phyloP scores from a whole-genome alignment of 2,113 vertebrate genomes.

The Orcinus orca region DNA sequence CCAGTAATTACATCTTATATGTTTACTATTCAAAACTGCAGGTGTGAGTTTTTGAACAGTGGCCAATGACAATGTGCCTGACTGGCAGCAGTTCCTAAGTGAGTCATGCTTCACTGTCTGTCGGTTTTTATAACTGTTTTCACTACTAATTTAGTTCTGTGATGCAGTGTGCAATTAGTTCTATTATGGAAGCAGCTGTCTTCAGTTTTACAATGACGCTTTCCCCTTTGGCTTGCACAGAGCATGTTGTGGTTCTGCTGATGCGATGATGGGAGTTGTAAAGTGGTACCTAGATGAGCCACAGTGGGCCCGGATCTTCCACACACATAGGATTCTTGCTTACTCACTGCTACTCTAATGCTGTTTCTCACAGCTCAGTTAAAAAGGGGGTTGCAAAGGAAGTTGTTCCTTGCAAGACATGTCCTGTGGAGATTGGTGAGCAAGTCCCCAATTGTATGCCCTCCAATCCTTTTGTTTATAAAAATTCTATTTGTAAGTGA shows the following conservation, averaged over 20 bases:
- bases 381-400: neutral
- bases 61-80: conserved; percentile 89
- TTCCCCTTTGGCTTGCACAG: conserved; percentile 80
- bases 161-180: conserved; percentile 96
- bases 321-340: neutral
- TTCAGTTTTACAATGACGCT: conserved; percentile 87
- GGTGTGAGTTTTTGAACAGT: conserved; percentile 94
- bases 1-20: conserved; percentile 98
- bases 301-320: conserved; percentile 66
- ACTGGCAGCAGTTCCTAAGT: conserved; percentile 88
- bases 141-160: conserved; percentile 91
- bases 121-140: conserved; percentile 93
- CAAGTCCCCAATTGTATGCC: neutral
- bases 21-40: conserved; percentile 98
- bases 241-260: conserved; percentile 85
- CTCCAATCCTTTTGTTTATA: neutral
- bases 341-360: neutral
- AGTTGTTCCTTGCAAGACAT: neutral
- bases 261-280: conserved; percentile 81
- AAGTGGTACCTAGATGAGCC: conserved; percentile 80
- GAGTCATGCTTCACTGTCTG: conserved; percentile 91
- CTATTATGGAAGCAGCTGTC: conserved; percentile 97
- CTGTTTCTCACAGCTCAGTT: neutral
- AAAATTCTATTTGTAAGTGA: neutral
- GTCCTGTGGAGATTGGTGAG: neutral